Base-by-base conservation (phyloP, 1,140 invertebrate genomes). In the Druon quercuslanigerum region DNA sequence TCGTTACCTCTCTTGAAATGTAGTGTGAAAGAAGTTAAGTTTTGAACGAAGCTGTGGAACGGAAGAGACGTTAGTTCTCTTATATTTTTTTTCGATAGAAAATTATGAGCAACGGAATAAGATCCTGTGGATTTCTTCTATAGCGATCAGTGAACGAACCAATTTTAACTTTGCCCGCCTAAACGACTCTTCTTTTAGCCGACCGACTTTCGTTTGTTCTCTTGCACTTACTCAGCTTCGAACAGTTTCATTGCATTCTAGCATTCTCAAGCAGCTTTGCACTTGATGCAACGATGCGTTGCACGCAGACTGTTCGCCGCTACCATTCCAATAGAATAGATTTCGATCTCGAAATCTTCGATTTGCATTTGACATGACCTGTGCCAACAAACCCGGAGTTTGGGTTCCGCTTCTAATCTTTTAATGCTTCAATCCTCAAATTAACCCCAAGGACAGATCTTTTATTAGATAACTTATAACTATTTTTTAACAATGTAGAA, bases 171-270 rank as follows among this genome's bases (percentile, higher is more conserved):
- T 70, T 56, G 40, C 76, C 56, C 76, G 75, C 54, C 51, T 79
- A 70, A 52, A 73, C 74, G 66, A 76, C 72, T 81, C 79, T 81
- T 83, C 76, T 81, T 82, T 83, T 85, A 82, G 77, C 74, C 76
- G 79, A 80, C 79, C 74, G 73, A 79, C 51, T 77, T 80, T 73
- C 79, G 78, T 85, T 85, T 82, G 50, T 79, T 82, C 74, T 72
- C 33, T 56, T 71, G 71, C 79, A 78, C 74, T 82, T 79, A 75
- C 75, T 50, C 74, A 73, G 75, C 76, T 85, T 75, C 71, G 51
- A 73, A 77, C 72, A 19, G 54, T 85, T 84, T 81, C 78, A 79
- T 86, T 83, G 79, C 82, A 82, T 84, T 85, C 77, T 74, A 25
- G 50, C 57, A 66, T 66, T 66, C 57, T 66, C 57, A 20, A 66